phyloP scores from a whole-genome alignment of 2,113 vertebrate species.

The Myotis lucifugus region DNA sequence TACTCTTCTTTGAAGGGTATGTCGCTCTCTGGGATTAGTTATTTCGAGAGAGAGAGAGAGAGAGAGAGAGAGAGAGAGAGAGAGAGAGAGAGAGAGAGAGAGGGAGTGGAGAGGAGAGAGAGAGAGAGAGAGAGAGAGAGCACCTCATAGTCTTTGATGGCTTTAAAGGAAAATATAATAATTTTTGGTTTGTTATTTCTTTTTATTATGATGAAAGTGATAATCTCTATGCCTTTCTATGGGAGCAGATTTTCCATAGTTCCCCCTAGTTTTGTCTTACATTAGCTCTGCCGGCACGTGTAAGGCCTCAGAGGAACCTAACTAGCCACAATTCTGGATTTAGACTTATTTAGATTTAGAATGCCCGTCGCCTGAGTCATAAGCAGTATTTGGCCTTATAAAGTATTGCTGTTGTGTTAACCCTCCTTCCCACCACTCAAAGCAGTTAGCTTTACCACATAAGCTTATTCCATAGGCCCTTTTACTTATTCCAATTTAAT shows the following conservation, averaged over 20 bases:
- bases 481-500: neutral
- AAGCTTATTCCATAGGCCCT: neutral
- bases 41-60: neutral
- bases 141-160: neutral
- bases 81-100: too few species aligned
- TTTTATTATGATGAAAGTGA: neutral
- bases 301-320: slow-evolving; percentile 29
- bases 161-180: neutral
- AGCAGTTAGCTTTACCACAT: slow-evolving; percentile 12
- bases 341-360: slow-evolving; percentile 60
- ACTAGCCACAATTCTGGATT: slow-evolving; percentile 40
- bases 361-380: slow-evolving; percentile 60
- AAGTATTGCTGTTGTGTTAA: slow-evolving; percentile 58
- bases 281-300: slow-evolving; percentile 9
- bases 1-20: neutral
- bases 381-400: slow-evolving; percentile 41
- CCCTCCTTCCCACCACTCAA: neutral
- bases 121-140: too few species aligned
- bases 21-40: neutral
- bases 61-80: too few species aligned
- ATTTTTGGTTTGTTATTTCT: slow-evolving; percentile 18
- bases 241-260: neutral
- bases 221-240: neutral
- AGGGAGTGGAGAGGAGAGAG: too few species aligned
- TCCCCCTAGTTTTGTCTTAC: slow-evolving; percentile 1